Conservation (phyloP, 2,113 vertebrate genomes). For the Ceyx melanurus region DNA sequence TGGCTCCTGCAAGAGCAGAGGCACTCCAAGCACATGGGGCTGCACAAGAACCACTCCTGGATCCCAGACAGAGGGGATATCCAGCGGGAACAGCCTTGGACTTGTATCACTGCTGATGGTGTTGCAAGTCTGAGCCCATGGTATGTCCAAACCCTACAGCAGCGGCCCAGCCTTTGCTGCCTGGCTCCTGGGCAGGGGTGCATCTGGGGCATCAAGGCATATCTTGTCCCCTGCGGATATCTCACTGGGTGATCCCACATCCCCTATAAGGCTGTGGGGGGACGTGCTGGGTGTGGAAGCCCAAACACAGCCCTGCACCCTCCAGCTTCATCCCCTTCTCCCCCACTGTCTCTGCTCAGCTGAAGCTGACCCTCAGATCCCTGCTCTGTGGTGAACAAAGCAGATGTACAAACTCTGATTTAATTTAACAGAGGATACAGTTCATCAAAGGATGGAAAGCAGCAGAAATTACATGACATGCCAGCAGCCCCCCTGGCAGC, state of each 20-base stretch:
- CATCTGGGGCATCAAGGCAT: background rate
- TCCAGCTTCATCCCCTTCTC: background rate
- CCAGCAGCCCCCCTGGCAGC: background rate
- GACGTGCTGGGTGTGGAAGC: background rate
- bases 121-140: background rate
- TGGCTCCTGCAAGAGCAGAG: background rate
- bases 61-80: background rate
- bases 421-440: background rate
- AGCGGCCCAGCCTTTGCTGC: background rate
- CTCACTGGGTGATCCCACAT: background rate
- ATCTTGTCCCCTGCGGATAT: background rate
- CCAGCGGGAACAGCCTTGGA: background rate
- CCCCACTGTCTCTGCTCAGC: background rate
- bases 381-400: background rate
- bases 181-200: background rate
- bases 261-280: background rate
- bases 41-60: background rate
- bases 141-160: background rate
- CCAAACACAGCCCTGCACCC: background rate
- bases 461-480: background rate
- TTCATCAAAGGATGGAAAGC: background rate
- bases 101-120: rapidly evolving
- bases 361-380: background rate
- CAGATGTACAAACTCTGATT: background rate
- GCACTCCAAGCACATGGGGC: background rate